phyloP scores from a whole-genome alignment of 2,888 invertebrate species.

The Rhopalosiphum nymphaeae region DNA sequence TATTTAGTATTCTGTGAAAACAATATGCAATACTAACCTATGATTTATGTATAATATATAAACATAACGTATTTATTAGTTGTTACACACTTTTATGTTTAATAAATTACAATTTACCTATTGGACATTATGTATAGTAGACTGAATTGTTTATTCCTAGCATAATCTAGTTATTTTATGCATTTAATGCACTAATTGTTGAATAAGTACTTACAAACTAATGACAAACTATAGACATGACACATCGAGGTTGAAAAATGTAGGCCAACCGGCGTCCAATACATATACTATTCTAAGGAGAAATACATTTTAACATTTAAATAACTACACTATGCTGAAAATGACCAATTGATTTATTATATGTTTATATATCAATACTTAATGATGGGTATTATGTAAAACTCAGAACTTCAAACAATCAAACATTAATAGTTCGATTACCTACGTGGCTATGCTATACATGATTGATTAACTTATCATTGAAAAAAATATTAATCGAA shows the following conservation, averaged over 20 bases:
- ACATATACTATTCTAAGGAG: not conserved
- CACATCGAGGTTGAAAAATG: constrained; percentile 22
- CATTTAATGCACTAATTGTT: not conserved
- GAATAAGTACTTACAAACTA: not conserved
- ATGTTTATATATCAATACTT: not conserved
- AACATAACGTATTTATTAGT: not conserved
- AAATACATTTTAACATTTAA: not conserved
- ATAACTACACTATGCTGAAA: not conserved
- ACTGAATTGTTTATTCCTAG: not conserved
- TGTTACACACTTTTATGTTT: not conserved
- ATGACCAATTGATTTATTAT: not conserved
- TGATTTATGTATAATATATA: not conserved
- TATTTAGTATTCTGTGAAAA: not conserved
- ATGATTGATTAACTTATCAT: not conserved
- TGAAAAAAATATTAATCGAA: not conserved
- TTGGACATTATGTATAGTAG: not conserved
- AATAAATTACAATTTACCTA: not conserved
- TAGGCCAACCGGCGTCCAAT: not conserved
- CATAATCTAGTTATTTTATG: not conserved
- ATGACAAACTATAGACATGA: constrained; percentile 8
- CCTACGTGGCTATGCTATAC: not conserved
- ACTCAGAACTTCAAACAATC: not conserved
- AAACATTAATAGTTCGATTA: constrained; percentile 1
- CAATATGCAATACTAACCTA: not conserved
- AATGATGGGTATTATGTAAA: not conserved